Evolutionary conservation across 92 coral and sea anemone genomes (phyloP).

Genomic region (Epizoanthus rinbou): DNA sequence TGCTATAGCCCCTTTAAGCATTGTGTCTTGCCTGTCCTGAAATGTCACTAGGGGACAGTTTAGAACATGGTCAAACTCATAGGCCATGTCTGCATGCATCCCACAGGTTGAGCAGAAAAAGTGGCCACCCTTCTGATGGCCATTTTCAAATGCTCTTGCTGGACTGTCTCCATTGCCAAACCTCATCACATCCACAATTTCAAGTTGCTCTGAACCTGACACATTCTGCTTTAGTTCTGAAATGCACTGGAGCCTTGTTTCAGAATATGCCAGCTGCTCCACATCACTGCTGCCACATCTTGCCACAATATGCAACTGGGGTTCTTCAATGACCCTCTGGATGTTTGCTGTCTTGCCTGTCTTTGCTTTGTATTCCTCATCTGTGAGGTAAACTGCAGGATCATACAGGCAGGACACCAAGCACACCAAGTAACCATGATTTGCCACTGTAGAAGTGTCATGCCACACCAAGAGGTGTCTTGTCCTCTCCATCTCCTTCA

Average conservation of each 20-base stretch:
- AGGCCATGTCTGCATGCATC: conserved; percentile 37
- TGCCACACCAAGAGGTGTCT: too few species aligned
- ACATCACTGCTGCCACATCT: conserved; percentile 57
- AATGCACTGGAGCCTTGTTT: conserved; percentile 50
- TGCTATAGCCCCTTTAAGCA: background rate
- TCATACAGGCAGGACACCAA: conserved; percentile 36
- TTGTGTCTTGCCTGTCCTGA: conserved; percentile 22
- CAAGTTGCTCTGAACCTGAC: background rate
- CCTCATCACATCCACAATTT: conserved; percentile 25
- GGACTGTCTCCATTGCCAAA: conserved; percentile 62
- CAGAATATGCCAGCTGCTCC: conserved; percentile 57
- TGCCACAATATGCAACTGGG: conserved; percentile 59
- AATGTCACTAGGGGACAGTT: conserved; percentile 42
- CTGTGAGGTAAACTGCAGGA: conserved; percentile 38
- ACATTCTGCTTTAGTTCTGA: conserved; percentile 27
- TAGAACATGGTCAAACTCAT: conserved; percentile 50
- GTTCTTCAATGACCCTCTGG: conserved; percentile 52
- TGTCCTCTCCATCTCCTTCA: too few species aligned
- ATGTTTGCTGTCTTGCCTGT: conserved; percentile 45
- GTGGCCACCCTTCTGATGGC: conserved; percentile 65
- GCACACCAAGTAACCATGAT: conserved; percentile 44
- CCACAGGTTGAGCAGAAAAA: conserved; percentile 53
- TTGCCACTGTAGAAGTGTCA: background rate
- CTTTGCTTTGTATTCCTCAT: conserved; percentile 41
- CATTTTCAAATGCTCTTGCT: conserved; percentile 48